These are phyloP conservation scores for Ceratina calcarata DNA, from an alignment of 1,140 invertebrate genomes.

Conservation along the genomic window DNA sequence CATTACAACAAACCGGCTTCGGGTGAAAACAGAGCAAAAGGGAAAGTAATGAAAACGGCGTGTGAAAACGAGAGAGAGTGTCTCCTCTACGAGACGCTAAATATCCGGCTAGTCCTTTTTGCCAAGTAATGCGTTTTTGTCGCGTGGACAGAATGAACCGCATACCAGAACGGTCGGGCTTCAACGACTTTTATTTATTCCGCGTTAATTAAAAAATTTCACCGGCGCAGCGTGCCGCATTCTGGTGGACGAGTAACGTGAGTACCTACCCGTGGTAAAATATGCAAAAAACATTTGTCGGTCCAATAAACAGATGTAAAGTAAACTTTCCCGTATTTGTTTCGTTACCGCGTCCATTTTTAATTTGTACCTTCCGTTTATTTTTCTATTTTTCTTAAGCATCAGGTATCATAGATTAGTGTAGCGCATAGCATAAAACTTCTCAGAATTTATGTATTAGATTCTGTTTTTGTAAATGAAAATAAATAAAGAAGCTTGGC, in stretches of 20 bases:
- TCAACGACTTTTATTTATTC: constrained; percentile 36
- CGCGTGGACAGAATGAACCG: background rate
- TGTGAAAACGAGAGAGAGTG: background rate
- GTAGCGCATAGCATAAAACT: too few species aligned
- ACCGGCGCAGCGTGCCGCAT: background rate
- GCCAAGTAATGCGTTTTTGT: background rate
- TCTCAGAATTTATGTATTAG: too few species aligned
- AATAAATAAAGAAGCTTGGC: too few species aligned
- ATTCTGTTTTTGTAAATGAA: too few species aligned
- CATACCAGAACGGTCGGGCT: background rate
- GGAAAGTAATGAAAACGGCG: too few species aligned
- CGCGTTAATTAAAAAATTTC: constrained; percentile 47
- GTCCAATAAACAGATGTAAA: constrained; percentile 13
- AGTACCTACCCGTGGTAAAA: background rate
- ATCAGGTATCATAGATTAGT: too few species aligned
- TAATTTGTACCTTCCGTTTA: background rate
- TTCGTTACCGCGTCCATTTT: background rate
- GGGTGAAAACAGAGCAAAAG: background rate
- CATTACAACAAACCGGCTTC: background rate
- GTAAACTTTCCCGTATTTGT: background rate
- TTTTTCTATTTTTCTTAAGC: too few species aligned
- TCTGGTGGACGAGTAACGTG: background rate
- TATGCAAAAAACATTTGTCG: constrained; percentile 8
- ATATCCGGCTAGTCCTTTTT: background rate
- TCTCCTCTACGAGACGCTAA: background rate